Base-by-base conservation (phyloP, 2,888 invertebrate species). In the Calliphora vomitoria region DNA sequence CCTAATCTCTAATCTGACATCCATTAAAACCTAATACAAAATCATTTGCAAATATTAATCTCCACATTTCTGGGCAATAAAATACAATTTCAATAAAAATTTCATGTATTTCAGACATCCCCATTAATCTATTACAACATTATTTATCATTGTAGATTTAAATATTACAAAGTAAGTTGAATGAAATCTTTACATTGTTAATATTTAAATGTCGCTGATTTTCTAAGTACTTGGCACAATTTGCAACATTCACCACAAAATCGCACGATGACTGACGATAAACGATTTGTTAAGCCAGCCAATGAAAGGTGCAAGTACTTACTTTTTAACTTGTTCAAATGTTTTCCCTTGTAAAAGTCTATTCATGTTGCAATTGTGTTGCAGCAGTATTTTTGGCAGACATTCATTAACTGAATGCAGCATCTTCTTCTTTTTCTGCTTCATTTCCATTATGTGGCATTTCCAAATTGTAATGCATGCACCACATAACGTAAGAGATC, bases 291-390 rank as follows among this genome's bases (percentile, higher is more conserved):
- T 85, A 15, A 64, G 35, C 62, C 25, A 25, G 25, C 25, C 82
- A 87, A 87, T 75, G 87, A 87, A 85, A 87, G 82, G 74, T 78
- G 87, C 87, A 87, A 87, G 82, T 87, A 66, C 82, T 75, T 87
- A 66, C 82, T 75, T 72, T 82, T 74, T 47, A 71, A 76, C 25
- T 66, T 55, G 31, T 69, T 80, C 31, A 74, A 60, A n/a, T 82
- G 13, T 79, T 75, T 82, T 83, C 64, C 64, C 82, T 58, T 53
- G 4, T 18, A 31, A 53, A 31, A 18, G 50, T 38, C 0, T 4
- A 53, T 5, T 11, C 55, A 44, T 83, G 69, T 64, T 71, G 86
- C 71, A 82, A 78, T 75, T 76, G 75, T 50, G 72, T 53, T 74
- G 31, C 3, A 47, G 58, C 11, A 18, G 58, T 50, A 38, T 72